A percentile compares a stretch with the other conserved stretches of the same genome.
phyloP scores from a whole-genome alignment of 2,113 vertebrate genomes.

The Xyliphius kryptos region DNA sequence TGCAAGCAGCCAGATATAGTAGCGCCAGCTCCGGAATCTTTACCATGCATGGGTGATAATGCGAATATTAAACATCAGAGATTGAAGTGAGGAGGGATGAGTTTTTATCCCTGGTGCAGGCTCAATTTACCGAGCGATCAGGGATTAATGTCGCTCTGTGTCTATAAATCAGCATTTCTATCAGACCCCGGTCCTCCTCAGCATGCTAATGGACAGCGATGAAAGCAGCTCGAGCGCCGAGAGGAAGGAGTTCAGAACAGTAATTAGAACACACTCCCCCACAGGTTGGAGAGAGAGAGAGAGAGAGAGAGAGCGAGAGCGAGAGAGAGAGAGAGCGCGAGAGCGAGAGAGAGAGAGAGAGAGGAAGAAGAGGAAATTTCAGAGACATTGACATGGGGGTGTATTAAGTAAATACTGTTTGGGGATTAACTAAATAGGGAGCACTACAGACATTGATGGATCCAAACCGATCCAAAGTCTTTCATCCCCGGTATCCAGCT shows the following conservation, averaged over 20 bases:
- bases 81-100: constrained; percentile 10
- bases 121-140: constrained; percentile 45
- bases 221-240: constrained; percentile 23
- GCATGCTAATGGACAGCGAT: constrained; percentile 42
- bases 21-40: constrained; percentile 9
- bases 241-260: constrained; percentile 21
- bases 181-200: constrained; percentile 36
- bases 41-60: constrained; percentile 3
- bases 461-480: no score
- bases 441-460: no score
- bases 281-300: neutral
- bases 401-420: no score
- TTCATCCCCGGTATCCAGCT: no score
- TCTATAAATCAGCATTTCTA: constrained; percentile 46
- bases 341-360: no score
- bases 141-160: constrained; percentile 37
- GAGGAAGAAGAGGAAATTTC: no score
- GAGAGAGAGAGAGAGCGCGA: neutral
- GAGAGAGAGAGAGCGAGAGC: no score
- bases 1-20: no score
- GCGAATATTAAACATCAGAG: constrained; percentile 30
- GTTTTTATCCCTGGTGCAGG: constrained; percentile 29
- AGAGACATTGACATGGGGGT: no score
- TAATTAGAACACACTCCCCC: constrained; percentile 41
- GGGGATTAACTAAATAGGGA: no score